These are phyloP conservation scores for Lepidocyrtoides sp. DNA, from an alignment of 2,888 invertebrate species.

Conservation along the genomic window DNA sequence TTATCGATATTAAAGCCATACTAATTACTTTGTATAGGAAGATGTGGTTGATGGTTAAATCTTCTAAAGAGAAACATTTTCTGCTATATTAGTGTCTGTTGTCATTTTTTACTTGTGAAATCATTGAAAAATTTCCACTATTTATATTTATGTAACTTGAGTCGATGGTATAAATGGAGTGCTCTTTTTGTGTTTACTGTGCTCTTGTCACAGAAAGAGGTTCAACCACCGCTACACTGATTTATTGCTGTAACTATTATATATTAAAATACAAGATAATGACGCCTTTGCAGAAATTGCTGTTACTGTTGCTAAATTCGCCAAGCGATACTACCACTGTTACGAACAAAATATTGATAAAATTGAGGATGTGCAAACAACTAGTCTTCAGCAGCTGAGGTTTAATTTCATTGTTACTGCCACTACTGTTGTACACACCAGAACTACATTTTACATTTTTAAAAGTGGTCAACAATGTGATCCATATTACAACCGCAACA, in stretches of 20 bases:
- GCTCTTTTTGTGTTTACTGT: constrained; percentile 55
- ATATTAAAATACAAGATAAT: constrained; percentile 8
- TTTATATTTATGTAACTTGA: neutral
- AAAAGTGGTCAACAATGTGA: constrained; percentile 3
- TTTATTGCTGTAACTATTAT: constrained; percentile 12
- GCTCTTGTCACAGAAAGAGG: constrained; percentile 14
- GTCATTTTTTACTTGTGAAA: constrained; percentile 56
- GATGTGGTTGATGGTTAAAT: constrained; percentile 26
- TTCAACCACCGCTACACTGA: constrained; percentile 16
- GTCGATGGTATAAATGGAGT: constrained; percentile 55
- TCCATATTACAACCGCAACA: neutral
- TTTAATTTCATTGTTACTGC: constrained; percentile 49
- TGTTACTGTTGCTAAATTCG: constrained; percentile 59
- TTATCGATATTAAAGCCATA: constrained; percentile 68
- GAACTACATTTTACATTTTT: neutral
- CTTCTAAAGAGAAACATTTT: constrained; percentile 1
- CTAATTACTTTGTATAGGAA: constrained; percentile 47
- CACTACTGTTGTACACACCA: neutral
- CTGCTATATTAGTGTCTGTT: constrained; percentile 19
- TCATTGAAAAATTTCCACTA: constrained; percentile 31
- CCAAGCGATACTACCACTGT: constrained; percentile 35
- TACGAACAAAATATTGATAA: constrained; percentile 40
- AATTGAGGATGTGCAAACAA: constrained; percentile 38
- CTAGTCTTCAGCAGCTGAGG: constrained; percentile 68
- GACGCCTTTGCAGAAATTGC: constrained; percentile 54